Conservation (phyloP, 2,888 invertebrate species). For the Alentia gelatinosa region DNA sequence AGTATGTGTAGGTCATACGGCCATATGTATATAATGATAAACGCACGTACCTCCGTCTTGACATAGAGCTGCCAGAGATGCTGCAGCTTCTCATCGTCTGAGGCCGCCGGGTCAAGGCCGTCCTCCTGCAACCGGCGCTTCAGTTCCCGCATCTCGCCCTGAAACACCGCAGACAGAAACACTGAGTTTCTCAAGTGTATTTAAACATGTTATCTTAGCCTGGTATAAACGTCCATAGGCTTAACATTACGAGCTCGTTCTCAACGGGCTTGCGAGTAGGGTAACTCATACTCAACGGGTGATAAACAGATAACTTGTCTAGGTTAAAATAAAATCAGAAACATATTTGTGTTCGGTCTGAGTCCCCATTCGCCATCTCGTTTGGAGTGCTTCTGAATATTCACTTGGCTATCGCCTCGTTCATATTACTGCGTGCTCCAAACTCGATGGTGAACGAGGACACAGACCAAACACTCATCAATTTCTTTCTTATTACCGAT, state of each 20-base stretch:
- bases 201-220: background rate
- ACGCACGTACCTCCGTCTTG: slow-evolving; percentile 70
- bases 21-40: no score
- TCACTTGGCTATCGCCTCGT: no score
- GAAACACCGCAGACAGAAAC: background rate
- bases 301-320: background rate
- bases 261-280: background rate
- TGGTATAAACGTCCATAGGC: background rate
- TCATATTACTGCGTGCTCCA: no score
- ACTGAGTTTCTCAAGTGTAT: background rate
- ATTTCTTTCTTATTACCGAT: no score
- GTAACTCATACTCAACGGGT: background rate
- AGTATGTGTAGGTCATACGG: no score
- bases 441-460: no score
- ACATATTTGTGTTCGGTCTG: no score
- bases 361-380: no score
- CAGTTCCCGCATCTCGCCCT: slow-evolving; percentile 66
- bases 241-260: background rate
- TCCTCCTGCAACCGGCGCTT: slow-evolving; percentile 71
- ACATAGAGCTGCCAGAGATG: slow-evolving; percentile 75
- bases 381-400: no score
- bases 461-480: no score
- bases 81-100: slow-evolving; percentile 73
- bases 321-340: background rate
- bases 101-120: slow-evolving; percentile 72